phyloP scores from a whole-genome alignment of 2,888 invertebrate genomes.

The Leptopilina myrica region DNA sequence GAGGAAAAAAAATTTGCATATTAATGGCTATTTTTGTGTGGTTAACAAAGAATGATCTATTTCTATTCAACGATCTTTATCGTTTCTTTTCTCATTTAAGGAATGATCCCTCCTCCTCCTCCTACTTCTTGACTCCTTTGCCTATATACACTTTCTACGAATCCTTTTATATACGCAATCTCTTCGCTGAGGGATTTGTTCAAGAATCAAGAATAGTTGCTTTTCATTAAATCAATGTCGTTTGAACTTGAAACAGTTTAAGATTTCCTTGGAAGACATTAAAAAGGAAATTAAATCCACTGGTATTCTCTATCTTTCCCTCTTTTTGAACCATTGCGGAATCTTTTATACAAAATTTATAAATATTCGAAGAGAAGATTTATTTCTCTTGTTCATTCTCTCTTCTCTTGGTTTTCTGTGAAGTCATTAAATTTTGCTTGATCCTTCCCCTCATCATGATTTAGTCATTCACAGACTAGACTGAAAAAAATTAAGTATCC shows the following conservation, averaged over 20 bases:
- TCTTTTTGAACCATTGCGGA: not conserved
- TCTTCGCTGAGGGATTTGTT: constrained; percentile 16
- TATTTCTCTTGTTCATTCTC: not conserved
- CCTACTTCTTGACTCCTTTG: not conserved
- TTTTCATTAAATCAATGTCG: constrained; percentile 40
- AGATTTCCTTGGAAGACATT: constrained; percentile 28
- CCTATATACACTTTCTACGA: constrained; percentile 28
- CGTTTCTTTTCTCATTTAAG: not conserved
- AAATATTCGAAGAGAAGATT: constrained; percentile 20
- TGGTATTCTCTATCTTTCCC: not conserved
- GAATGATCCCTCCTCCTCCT: not conserved
- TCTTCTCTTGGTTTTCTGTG: not conserved
- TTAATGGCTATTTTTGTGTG: too few species aligned
- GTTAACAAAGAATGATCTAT: not conserved
- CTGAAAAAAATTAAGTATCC: not conserved
- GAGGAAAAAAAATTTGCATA: too few species aligned
- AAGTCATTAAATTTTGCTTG: not conserved
- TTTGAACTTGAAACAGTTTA: constrained; percentile 33
- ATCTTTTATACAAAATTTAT: constrained; percentile 9
- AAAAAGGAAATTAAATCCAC: constrained; percentile 23
- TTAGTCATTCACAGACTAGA: constrained; percentile 12
- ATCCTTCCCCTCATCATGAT: not conserved
- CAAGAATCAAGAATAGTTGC: not conserved
- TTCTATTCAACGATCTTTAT: not conserved
- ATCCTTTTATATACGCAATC: constrained; percentile 30